A percentile compares a stretch with the other conserved stretches of the same genome.
These are phyloP conservation scores for Esox lucius DNA, from an alignment of 2,797 vertebrate species.

Conservation along the genomic window DNA sequence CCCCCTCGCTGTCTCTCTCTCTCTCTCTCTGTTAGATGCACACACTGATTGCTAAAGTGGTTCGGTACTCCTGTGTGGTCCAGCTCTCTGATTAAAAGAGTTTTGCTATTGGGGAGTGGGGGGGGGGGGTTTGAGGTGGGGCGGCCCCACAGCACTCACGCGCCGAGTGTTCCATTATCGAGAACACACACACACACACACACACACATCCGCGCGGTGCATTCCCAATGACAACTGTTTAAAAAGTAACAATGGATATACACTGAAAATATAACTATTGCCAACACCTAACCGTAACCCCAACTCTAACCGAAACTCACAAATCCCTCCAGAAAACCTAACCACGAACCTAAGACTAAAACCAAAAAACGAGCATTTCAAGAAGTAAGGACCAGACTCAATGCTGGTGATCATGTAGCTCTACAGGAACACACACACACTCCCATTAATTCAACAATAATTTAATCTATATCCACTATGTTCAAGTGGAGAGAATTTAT, in stretches of 20 bases:
- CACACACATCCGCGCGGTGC: not conserved
- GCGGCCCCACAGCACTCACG: slow-evolving; percentile 75
- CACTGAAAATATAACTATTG: too few species aligned
- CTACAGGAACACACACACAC: too few species aligned
- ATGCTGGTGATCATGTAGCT: too few species aligned
- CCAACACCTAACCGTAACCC: too few species aligned
- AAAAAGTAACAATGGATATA: too few species aligned
- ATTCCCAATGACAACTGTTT: too few species aligned
- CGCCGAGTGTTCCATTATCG: slow-evolving; percentile 64
- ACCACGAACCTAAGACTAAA: too few species aligned
- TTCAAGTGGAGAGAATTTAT: slow-evolving; percentile 60
- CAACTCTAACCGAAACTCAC: too few species aligned
- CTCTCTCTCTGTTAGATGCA: slow-evolving; percentile 28
- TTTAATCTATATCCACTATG: slow-evolving; percentile 58
- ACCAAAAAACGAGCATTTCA: too few species aligned
- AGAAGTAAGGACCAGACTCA: too few species aligned
- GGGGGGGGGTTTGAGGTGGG: slow-evolving; percentile 27
- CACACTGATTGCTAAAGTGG: slow-evolving; percentile 54
- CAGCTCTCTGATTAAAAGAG: slow-evolving; percentile 72
- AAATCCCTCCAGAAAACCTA: too few species aligned
- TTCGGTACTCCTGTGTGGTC: slow-evolving; percentile 39
- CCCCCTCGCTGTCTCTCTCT: not conserved
- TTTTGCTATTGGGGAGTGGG: slow-evolving; percentile 67
- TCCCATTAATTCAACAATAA: slow-evolving; percentile 70
- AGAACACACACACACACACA: not conserved